phyloP scores from a whole-genome alignment of 2,113 vertebrate genomes.

The Caranx melampygus region DNA sequence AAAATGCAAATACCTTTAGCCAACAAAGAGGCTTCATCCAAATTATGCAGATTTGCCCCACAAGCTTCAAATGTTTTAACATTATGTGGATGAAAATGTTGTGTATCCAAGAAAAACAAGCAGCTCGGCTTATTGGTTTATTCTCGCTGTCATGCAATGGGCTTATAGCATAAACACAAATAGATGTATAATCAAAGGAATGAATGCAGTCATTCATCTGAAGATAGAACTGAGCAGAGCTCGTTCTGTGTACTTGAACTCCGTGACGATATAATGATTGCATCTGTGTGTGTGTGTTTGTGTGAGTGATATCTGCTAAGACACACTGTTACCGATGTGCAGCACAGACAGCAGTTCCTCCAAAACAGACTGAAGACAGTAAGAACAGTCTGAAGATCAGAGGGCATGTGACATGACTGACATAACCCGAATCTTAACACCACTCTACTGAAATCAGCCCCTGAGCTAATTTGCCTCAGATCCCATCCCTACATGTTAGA shows the following conservation, averaged over 20 bases:
- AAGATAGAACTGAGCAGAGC: not conserved
- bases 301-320: not conserved
- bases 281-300: not conserved
- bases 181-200: not conserved
- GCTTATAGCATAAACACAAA: not conserved
- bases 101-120: not conserved
- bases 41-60: not conserved
- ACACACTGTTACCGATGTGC: not conserved
- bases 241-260: not conserved
- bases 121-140: not conserved
- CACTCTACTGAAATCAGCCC: not conserved
- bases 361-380: not conserved
- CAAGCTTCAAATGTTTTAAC: not conserved
- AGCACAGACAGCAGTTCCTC: not conserved
- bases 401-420: not conserved
- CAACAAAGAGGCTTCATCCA: not conserved
- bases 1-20: not conserved
- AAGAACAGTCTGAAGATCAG: not conserved
- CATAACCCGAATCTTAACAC: too few species aligned
- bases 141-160: not conserved
- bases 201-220: not conserved
- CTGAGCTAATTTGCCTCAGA: not conserved
- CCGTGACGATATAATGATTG: not conserved
- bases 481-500: too few species aligned
- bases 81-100: not conserved